Percentiles rank a stretch among this genome's conserved stretches.
Evolutionary conservation across 2,113 vertebrate species (phyloP).

Genomic region (Archilochus colubris): DNA sequence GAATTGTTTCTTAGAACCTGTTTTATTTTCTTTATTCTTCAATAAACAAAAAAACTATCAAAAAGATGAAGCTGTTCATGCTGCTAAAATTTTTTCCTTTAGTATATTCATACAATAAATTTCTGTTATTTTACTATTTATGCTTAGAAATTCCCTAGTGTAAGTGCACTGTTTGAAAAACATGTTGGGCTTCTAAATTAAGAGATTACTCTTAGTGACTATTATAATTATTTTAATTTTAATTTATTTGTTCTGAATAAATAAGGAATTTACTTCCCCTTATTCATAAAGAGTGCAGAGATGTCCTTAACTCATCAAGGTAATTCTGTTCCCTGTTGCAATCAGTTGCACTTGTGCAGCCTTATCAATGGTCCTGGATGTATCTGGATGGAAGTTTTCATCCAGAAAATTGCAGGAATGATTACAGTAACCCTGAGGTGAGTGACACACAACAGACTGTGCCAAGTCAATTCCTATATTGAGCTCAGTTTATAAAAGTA

Average conservation of each 20-base stretch:
- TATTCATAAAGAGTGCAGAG: not conserved
- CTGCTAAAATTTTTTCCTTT: not conserved
- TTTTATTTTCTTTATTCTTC: not conserved
- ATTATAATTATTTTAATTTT: not conserved
- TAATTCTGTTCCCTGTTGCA: not conserved
- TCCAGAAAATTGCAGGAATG: not conserved
- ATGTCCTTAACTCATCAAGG: not conserved
- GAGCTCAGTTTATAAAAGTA: not conserved
- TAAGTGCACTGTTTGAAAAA: not conserved
- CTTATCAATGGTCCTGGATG: not conserved
- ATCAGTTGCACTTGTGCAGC: not conserved
- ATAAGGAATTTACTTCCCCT: not conserved
- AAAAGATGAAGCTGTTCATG: not conserved
- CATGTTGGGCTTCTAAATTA: not conserved
- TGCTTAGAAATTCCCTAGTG: not conserved
- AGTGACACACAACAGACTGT: not conserved
- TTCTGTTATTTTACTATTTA: not conserved
- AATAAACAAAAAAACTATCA: not conserved
- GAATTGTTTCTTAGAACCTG: not conserved
- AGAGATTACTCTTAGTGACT: not conserved
- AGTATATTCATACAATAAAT: not conserved
- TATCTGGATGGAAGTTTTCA: not conserved
- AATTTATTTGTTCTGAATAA: not conserved
- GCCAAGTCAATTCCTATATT: not conserved
- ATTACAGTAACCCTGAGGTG: not conserved